phyloP scores from a whole-genome alignment of 2,888 invertebrate species.

The Merodon equestris region DNA sequence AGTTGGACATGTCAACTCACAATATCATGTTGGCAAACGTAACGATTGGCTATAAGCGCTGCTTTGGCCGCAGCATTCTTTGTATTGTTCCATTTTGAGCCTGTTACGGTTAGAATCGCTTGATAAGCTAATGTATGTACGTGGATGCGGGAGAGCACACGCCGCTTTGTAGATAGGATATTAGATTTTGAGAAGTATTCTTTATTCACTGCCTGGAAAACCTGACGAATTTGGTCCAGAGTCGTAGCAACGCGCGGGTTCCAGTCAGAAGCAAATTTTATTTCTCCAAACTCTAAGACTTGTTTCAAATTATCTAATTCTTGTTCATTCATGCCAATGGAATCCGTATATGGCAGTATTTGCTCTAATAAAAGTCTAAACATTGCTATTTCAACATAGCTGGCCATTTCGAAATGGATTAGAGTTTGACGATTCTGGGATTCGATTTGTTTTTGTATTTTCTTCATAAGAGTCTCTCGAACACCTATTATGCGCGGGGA shows the following conservation, averaged over 20 bases:
- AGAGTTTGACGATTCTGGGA: slow-evolving; percentile 81
- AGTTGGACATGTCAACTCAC: slow-evolving; percentile 67
- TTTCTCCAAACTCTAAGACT: slow-evolving; percentile 84
- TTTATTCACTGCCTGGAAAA: slow-evolving; percentile 79
- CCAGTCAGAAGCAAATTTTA: slow-evolving; percentile 87
- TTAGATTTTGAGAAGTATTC: slow-evolving; percentile 74
- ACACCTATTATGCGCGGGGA: too few species aligned
- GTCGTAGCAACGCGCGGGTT: slow-evolving; percentile 89
- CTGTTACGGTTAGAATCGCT: slow-evolving; percentile 86
- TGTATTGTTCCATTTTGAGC: slow-evolving; percentile 87
- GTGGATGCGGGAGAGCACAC: slow-evolving; percentile 86
- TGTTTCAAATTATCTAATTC: slow-evolving; percentile 88
- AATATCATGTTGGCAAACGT: slow-evolving; percentile 86
- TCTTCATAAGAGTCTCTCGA: too few species aligned
- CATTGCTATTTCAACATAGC: slow-evolving; percentile 86
- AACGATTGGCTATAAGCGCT: slow-evolving; percentile 88
- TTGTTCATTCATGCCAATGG: slow-evolving; percentile 93
- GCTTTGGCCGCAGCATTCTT: slow-evolving; percentile 91
- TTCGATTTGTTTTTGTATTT: slow-evolving; percentile 81
- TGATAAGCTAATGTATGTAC: slow-evolving; percentile 94
- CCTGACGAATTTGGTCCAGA: slow-evolving; percentile 88
- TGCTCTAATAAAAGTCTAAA: slow-evolving; percentile 83
- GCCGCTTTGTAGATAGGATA: slow-evolving; percentile 72
- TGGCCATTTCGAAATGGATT: slow-evolving; percentile 93
- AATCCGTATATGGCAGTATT: slow-evolving; percentile 87